Percentiles rank a stretch among this genome's conserved stretches.
phyloP scores from a whole-genome alignment of 1,140 invertebrate genomes.

The Agraylea sexmaculata region DNA sequence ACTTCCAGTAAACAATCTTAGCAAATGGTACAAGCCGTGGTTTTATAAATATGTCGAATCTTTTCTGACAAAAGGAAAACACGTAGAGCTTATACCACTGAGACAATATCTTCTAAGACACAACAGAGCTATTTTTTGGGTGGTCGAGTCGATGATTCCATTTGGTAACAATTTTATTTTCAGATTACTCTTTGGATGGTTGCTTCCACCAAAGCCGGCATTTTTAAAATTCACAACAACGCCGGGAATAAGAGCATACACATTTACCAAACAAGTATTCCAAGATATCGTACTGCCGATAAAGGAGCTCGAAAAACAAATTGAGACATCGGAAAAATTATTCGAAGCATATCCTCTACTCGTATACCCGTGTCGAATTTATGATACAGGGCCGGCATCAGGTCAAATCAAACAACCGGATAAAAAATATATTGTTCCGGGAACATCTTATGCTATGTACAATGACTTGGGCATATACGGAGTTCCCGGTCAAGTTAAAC shows the following conservation, averaged over 20 bases:
- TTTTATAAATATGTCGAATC: constrained; percentile 70
- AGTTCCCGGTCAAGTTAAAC: constrained; percentile 49
- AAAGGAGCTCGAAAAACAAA: constrained; percentile 48
- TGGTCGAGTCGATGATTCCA: constrained; percentile 68
- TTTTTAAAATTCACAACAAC: constrained; percentile 74
- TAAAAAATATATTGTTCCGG: constrained; percentile 50
- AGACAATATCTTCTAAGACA: constrained; percentile 72
- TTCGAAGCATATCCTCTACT: constrained; percentile 68
- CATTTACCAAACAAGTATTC: constrained; percentile 70
- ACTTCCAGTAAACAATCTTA: constrained; percentile 52
- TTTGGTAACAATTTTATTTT: constrained; percentile 75
- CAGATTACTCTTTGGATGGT: constrained; percentile 63
- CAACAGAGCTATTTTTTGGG: constrained; percentile 72
- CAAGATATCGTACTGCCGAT: constrained; percentile 77
- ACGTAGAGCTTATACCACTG: constrained; percentile 62
- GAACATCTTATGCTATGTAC: constrained; percentile 50
- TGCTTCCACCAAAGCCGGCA: constrained; percentile 70
- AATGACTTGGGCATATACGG: constrained; percentile 75
- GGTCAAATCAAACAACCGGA: constrained; percentile 45
- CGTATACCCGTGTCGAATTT: constrained; percentile 68
- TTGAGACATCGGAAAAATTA: constrained; percentile 54
- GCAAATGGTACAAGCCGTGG: constrained; percentile 75
- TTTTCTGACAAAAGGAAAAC: constrained; percentile 33
- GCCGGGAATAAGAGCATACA: constrained; percentile 60
- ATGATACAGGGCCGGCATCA: constrained; percentile 56